Evolutionary conservation across 2,888 invertebrate genomes (phyloP).

Genomic region (Cylloceria caligata): DNA sequence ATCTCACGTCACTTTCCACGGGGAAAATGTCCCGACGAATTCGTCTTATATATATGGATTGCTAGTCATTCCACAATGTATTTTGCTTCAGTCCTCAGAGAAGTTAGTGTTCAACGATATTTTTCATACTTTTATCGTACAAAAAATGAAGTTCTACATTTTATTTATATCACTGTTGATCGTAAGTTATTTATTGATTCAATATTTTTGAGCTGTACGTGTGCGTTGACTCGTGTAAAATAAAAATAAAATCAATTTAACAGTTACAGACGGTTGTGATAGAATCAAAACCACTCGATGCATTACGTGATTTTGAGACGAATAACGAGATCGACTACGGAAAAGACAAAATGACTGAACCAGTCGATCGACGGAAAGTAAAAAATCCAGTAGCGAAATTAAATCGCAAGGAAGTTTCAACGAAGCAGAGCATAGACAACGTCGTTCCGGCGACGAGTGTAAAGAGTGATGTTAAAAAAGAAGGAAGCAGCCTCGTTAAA

Average conservation of each 20-base stretch:
- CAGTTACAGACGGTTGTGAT: slow-evolving; percentile 41
- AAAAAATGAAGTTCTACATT: slow-evolving; percentile 51
- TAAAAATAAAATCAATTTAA: neutral
- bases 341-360: slow-evolving; percentile 10
- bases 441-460: neutral
- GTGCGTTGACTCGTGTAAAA: neutral
- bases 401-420: slow-evolving; percentile 14
- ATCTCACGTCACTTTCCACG: slow-evolving; percentile 48
- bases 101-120: neutral
- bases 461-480: slow-evolving; percentile 19
- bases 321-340: slow-evolving; percentile 70
- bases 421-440: slow-evolving; percentile 1
- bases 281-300: slow-evolving; percentile 70
- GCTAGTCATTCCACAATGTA: slow-evolving; percentile 1
- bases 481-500: slow-evolving; percentile 10
- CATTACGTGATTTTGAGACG: slow-evolving; percentile 49
- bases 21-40: slow-evolving; percentile 18
- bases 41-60: slow-evolving; percentile 21
- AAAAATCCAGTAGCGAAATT: neutral
- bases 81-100: slow-evolving; percentile 6
- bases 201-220: neutral
- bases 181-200: slow-evolving; percentile 39
- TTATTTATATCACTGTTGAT: slow-evolving; percentile 28
- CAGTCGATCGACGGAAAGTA: slow-evolving; percentile 11
- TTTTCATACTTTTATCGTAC: neutral